Evolutionary conservation across 2,113 vertebrate species (phyloP).

Genomic region (Lathamus discolor): DNA sequence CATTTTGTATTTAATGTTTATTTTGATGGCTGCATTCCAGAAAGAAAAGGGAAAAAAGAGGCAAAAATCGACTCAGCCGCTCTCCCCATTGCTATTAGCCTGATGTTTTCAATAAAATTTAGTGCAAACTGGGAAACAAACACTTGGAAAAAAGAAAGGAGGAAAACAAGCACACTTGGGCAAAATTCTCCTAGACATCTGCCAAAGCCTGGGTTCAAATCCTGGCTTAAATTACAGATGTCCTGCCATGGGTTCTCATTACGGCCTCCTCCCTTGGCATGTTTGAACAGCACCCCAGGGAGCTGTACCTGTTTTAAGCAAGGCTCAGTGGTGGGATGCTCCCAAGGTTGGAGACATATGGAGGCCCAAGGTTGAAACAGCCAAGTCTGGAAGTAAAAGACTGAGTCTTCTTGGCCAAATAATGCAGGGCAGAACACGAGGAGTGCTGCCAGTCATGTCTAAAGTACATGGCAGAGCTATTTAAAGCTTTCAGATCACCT

Average conservation of each 20-base stretch:
- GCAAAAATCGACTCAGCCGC: conserved; percentile 27
- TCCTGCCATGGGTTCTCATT: conserved; percentile 28
- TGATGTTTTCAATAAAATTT: conserved; percentile 80
- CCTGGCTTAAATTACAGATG: conserved; percentile 46
- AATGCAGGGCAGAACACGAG: background rate
- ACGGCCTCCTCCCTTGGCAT: background rate
- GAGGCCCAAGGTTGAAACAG: background rate
- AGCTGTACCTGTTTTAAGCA: background rate
- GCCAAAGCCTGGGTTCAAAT: conserved; percentile 30
- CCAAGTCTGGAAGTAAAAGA: background rate
- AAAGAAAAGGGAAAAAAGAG: conserved; percentile 66
- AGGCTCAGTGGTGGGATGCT: conserved; percentile 8
- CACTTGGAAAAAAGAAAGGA: conserved; percentile 61
- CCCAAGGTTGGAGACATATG: background rate
- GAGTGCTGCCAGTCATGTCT: background rate
- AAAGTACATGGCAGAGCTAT: background rate
- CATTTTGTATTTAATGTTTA: conserved; percentile 82
- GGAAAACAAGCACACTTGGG: conserved; percentile 54
- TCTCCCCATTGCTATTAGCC: conserved; percentile 68
- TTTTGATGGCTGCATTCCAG: conserved; percentile 83
- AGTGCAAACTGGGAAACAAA: conserved; percentile 73
- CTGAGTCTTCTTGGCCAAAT: background rate
- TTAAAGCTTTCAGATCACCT: conserved; percentile 36
- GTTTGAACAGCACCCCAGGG: background rate
- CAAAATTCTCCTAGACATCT: conserved; percentile 50